Conservation (phyloP, 35 echinoderm and acorn worm species). For the Apostichopus japonicus region DNA sequence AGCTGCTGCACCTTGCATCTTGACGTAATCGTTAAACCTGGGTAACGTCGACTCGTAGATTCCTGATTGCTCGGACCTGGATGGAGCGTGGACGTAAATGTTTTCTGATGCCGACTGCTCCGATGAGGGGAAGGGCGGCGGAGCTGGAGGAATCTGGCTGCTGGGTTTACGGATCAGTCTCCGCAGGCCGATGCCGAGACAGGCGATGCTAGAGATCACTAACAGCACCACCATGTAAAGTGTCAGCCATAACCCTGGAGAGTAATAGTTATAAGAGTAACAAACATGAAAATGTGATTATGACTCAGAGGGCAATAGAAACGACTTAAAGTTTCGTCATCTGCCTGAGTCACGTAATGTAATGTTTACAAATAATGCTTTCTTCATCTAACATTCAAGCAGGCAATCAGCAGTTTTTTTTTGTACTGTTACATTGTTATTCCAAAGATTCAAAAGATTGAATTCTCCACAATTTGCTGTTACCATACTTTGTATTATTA, state of each 20-base stretch:
- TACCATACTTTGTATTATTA: no score
- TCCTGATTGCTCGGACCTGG: not conserved
- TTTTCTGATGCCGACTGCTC: slow-evolving; percentile 41
- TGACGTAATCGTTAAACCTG: not conserved
- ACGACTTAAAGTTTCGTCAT: no score
- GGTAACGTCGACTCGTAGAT: slow-evolving; percentile 25
- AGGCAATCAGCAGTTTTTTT: no score
- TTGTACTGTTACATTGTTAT: no score
- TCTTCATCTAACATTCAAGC: no score
- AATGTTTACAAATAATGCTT: no score
- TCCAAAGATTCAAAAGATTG: no score
- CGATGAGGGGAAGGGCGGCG: slow-evolving; percentile 23
- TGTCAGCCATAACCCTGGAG: slow-evolving; percentile 16
- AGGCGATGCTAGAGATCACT: not conserved
- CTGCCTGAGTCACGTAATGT: no score
- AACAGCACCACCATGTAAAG: slow-evolving; percentile 30
- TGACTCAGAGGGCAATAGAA: not conserved
- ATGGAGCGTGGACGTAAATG: slow-evolving; percentile 20
- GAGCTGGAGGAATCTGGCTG: slow-evolving; percentile 4
- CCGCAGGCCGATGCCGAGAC: not conserved
- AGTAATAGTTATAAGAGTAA: not conserved
- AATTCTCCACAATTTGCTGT: no score
- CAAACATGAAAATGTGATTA: not conserved
- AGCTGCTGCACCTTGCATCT: not conserved
- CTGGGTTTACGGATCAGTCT: not conserved